Conservation (phyloP, 2,797 vertebrate species). For the Smutsia gigantea region DNA sequence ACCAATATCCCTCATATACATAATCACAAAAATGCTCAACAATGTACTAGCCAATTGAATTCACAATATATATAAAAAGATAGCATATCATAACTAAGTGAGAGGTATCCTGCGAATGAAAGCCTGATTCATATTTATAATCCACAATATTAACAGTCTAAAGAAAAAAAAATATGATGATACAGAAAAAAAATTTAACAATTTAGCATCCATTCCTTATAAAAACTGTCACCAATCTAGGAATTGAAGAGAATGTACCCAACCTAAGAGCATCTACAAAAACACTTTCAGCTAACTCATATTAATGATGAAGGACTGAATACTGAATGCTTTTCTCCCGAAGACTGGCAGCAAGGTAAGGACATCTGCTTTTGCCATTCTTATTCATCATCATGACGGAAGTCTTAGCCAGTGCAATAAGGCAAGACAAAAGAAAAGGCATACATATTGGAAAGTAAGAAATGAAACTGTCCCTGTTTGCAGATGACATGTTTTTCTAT, state of each 20-base stretch:
- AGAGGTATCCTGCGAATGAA: slow-evolving; percentile 5
- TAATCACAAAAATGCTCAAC: background rate
- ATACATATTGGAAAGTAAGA: background rate
- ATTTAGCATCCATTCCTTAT: background rate
- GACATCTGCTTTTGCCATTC: background rate
- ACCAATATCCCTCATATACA: background rate
- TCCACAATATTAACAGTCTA: background rate
- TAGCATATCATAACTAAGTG: background rate
- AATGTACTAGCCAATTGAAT: background rate
- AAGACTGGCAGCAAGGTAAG: background rate
- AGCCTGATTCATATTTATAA: background rate
- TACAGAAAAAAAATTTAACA: slow-evolving; percentile 7
- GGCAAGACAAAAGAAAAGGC: background rate
- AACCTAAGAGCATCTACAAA: background rate
- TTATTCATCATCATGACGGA: background rate
- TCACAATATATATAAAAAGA: background rate
- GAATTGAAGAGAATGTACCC: background rate
- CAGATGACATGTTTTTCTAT: background rate
- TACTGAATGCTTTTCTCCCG: background rate
- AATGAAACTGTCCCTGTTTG: no score
- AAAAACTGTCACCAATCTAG: background rate
- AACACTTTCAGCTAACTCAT: background rate
- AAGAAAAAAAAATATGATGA: slow-evolving; percentile 37
- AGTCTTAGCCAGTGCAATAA: background rate
- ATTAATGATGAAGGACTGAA: background rate